phyloP scores from a whole-genome alignment of 1,140 invertebrate species.

The Eupeodes corollae region DNA sequence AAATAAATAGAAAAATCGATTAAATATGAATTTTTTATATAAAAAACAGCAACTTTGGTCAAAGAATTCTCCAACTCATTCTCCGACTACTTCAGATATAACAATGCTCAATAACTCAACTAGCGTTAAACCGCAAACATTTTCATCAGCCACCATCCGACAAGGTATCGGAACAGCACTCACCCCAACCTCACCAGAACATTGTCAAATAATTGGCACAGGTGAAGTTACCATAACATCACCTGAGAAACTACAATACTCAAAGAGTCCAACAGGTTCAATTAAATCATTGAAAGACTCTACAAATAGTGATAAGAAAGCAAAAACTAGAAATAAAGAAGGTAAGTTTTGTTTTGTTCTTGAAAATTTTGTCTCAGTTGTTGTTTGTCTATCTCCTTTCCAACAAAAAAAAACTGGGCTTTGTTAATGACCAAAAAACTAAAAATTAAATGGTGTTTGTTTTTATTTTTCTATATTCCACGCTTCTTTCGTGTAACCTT shows the following conservation, averaged over 20 bases:
- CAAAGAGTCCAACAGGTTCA: slow-evolving; percentile 33
- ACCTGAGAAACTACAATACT: slow-evolving; percentile 29
- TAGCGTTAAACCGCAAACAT: slow-evolving; percentile 20
- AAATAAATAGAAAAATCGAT: neutral
- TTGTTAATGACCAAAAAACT: neutral
- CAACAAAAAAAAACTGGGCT: neutral
- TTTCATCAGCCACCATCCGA: slow-evolving; percentile 30
- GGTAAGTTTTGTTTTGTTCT: slow-evolving; percentile 17
- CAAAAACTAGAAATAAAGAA: slow-evolving; percentile 34
- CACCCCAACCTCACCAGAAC: slow-evolving; percentile 29
- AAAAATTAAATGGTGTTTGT: neutral
- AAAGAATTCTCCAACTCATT: slow-evolving; percentile 13
- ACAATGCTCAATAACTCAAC: slow-evolving; percentile 12
- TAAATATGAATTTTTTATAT: neutral
- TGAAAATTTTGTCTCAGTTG: neutral
- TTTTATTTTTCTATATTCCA: neutral
- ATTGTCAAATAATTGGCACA: slow-evolving; percentile 29
- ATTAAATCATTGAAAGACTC: slow-evolving; percentile 34
- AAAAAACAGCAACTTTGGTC: slow-evolving; percentile 6
- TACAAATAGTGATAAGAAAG: slow-evolving; percentile 29
- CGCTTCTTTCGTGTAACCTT: neutral
- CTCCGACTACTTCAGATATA: slow-evolving; percentile 8
- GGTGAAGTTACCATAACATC: slow-evolving; percentile 20
- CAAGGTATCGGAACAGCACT: slow-evolving; percentile 32
- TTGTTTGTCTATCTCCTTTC: neutral